phyloP scores from a whole-genome alignment of 2,888 invertebrate species.

The Helleia helle region DNA sequence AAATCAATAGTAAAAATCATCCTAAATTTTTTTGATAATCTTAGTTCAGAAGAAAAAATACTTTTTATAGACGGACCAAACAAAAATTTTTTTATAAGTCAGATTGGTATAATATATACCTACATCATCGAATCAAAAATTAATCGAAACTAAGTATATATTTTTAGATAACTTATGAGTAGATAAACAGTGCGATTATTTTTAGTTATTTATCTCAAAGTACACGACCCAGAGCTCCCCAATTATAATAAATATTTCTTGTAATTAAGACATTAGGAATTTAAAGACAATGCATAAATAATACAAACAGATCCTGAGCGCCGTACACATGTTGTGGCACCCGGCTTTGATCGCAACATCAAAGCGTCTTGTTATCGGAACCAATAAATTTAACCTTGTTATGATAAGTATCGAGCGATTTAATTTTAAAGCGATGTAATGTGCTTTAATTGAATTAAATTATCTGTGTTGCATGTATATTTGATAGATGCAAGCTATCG shows the following conservation, averaged over 20 bases:
- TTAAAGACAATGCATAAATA: neutral
- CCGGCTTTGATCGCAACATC: constrained; percentile 31
- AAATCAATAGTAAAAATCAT: too few species aligned
- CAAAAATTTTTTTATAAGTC: too few species aligned
- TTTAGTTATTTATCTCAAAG: neutral
- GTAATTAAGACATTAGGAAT: neutral
- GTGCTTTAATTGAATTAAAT: constrained; percentile 22
- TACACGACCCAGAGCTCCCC: neutral
- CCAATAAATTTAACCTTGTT: constrained; percentile 56
- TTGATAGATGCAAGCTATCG: neutral
- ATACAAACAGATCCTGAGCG: constrained; percentile 9
- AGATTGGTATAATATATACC: too few species aligned
- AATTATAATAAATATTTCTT: neutral
- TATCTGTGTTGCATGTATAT: constrained; percentile 18
- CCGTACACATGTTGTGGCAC: constrained; percentile 26
- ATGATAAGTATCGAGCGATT: constrained; percentile 26
- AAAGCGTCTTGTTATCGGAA: constrained; percentile 46
- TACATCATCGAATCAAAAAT: too few species aligned
- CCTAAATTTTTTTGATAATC: too few species aligned
- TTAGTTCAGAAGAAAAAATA: too few species aligned
- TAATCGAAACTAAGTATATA: too few species aligned
- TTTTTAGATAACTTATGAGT: too few species aligned
- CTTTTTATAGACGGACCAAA: too few species aligned
- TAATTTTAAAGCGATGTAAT: constrained; percentile 18
- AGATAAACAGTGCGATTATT: too few species aligned